Conservation (phyloP, 2,797 vertebrate species). For the Aphelocoma californica region DNA sequence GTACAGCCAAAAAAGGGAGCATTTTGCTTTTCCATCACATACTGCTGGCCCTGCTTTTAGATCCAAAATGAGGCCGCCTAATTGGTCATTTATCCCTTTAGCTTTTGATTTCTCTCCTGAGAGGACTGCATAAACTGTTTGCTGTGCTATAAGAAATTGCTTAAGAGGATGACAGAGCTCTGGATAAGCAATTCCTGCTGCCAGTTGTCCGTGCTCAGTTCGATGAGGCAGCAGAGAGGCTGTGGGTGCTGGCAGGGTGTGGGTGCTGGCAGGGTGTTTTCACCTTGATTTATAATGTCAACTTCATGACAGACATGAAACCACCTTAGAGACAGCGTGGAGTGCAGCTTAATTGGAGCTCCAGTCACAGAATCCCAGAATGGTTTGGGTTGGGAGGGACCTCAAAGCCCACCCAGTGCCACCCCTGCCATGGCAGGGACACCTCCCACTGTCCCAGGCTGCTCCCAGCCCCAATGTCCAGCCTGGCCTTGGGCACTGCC, state of each 20-base stretch:
- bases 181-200: not conserved
- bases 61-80: not conserved
- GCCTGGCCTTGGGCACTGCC: not conserved
- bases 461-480: not conserved
- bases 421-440: no score
- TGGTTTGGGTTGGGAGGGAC: fast-evolving
- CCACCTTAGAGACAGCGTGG: not conserved
- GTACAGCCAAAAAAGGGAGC: not conserved
- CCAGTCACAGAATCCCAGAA: fast-evolving
- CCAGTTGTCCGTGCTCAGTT: not conserved
- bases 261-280: fast-evolving
- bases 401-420: fast-evolving
- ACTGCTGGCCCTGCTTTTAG: not conserved
- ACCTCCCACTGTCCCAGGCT: not conserved
- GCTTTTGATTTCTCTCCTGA: conserved; percentile 24
- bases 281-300: not conserved
- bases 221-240: fast-evolving
- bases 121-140: not conserved
- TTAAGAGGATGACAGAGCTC: not conserved
- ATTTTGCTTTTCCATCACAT: conserved; percentile 21
- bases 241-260: fast-evolving
- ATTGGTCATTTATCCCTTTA: conserved; percentile 43
- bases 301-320: not conserved
- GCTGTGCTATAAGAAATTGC: not conserved
- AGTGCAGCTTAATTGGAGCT: not conserved